Base-by-base conservation (phyloP, 2,888 invertebrate species). In the Lypha dubia region DNA sequence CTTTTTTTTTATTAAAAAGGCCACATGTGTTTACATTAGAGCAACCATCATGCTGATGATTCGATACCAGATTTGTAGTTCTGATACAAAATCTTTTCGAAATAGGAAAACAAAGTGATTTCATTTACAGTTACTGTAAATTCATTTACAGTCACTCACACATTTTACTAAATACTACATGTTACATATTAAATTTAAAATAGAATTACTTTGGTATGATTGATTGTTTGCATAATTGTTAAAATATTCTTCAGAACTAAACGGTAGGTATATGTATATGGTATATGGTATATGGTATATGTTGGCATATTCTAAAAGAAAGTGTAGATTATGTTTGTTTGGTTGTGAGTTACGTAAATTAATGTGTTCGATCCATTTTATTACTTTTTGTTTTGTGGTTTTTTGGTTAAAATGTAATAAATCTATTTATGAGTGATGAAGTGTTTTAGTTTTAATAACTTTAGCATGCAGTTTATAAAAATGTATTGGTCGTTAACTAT, bases 311-410 rank as follows among this genome's bases (percentile, higher is more conserved):
- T 17, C 7, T 1, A 8, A 46, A 4, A 13, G 22, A 5, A 49
- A 17, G 6, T 24, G 15, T 15, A 22, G 11, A 9, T 53, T 24
- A 6, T 15, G 24, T 24, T 53, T 22, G 15, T 7, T 24, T 51
- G 56, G n/a, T n/a, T n/a, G 68, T 38, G 22, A 68, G 38, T 24
- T 17, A 1, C 38, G 15, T 41, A 11, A 17, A 53, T 68, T 38
- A 22, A n/a, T n/a, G n/a, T n/a, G n/a, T n/a, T n/a, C 24, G 13
- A 17, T 53, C 17, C 17, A 38, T 49, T 68, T 53, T 68, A 51
- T 71, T 71, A 56, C 46, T 75, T 67, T 70, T 63, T 70, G 51
- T 62, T 51, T 44, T 62, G 77, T 77, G 70, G 70, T 79, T 70
- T 79, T 70, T 49, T 44, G 70, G 70, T 32, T 71, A 35, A 56